Conservation (phyloP, 2,888 invertebrate species). For the Heliconius hortense region DNA sequence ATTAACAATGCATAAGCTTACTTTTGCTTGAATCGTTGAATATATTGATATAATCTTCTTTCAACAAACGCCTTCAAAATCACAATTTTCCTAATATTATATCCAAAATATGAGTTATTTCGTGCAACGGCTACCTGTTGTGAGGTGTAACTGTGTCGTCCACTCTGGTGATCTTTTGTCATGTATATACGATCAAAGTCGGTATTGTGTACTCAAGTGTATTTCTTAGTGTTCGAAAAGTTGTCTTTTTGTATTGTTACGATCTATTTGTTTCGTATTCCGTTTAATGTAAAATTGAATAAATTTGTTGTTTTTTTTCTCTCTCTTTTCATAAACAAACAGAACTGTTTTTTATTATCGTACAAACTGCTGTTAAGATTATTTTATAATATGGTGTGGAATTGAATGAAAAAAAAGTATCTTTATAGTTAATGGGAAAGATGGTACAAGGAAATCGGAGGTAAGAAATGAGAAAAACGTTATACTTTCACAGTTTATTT, state of each 20-base stretch:
- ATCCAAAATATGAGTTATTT: constrained; percentile 32
- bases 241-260: constrained; percentile 50
- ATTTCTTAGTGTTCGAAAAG: constrained; percentile 40
- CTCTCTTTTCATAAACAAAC: constrained; percentile 13
- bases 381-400: constrained; percentile 1
- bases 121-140: constrained; percentile 55
- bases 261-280: constrained; percentile 45
- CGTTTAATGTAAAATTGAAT: constrained; percentile 24
- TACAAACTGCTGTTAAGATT: neutral
- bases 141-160: constrained; percentile 69
- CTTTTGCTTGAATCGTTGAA: neutral
- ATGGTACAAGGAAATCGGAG: neutral
- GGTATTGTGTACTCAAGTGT: constrained; percentile 77
- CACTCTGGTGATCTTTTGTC: constrained; percentile 69
- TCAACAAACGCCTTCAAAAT: neutral
- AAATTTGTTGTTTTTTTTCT: constrained; percentile 13
- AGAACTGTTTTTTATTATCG: neutral
- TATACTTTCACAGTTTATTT: constrained; percentile 6
- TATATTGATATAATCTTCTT: neutral
- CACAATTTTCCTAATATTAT: constrained; percentile 6
- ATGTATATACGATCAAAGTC: constrained; percentile 79
- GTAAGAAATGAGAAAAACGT: neutral
- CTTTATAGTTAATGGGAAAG: neutral
- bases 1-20: neutral
- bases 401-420: constrained; percentile 1